Evolutionary conservation across 2,113 vertebrate genomes (phyloP).

Genomic region (Aegypius monachus): DNA sequence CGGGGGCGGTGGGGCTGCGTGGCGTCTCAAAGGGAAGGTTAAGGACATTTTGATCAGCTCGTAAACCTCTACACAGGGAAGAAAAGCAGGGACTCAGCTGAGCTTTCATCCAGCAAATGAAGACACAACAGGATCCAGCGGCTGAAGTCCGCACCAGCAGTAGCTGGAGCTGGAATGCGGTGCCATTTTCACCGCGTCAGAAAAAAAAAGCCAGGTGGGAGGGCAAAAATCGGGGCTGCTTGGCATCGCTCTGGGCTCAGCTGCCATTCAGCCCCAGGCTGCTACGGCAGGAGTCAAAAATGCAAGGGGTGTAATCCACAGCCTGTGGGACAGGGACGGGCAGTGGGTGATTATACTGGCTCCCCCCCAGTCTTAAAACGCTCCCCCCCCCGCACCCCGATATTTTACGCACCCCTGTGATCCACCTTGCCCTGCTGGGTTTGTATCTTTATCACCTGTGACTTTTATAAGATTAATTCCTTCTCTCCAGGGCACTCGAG

Average conservation of each 20-base stretch:
- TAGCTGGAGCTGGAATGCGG: background rate
- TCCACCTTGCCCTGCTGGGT: background rate
- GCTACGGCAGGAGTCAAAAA: background rate
- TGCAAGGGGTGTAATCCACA: background rate
- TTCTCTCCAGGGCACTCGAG: background rate
- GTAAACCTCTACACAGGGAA: background rate
- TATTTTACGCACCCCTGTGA: background rate
- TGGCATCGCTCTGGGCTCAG: background rate
- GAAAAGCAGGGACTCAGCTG: background rate
- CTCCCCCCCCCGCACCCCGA: too few relatives aligned
- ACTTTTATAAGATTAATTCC: background rate
- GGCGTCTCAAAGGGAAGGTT: background rate
- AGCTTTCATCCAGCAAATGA: background rate
- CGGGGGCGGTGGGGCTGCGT: background rate
- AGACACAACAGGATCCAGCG: background rate
- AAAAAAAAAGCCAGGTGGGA: background rate
- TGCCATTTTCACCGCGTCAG: conserved; percentile 28
- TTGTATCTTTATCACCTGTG: background rate
- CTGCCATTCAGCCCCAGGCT: background rate
- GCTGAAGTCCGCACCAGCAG: background rate
- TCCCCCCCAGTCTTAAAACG: background rate
- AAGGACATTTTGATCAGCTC: background rate
- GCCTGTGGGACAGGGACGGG: background rate
- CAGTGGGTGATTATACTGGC: background rate
- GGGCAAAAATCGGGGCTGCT: background rate